Evolutionary conservation across 2,797 vertebrate genomes (phyloP), one percentile per base, ranked within the genome.

Genomic region (Orestias chungarensis): DNA sequence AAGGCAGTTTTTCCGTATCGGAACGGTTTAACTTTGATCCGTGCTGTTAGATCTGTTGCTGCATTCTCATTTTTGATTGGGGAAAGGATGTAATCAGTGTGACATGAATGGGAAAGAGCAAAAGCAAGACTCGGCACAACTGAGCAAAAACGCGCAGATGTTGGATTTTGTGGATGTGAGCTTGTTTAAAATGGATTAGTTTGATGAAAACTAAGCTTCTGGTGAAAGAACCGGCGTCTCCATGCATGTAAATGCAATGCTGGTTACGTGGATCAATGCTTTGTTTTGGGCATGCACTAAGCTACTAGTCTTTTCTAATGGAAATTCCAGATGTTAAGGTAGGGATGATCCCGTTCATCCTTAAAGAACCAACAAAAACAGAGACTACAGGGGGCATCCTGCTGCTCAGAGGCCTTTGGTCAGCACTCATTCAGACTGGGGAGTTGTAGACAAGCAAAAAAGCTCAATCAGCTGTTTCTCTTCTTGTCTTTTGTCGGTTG

Each of bases 381-480:
- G 80, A 85, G 76, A 82, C 88, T 77, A 82, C 90, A 91, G 86
- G 81, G 88, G 88, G 88, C 87, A 82, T 94, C 94, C 93, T 93
- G 93, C 92, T 88, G 76, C 85, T 85, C 87, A 75, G 87, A 79
- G 81, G 82, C 75, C 79, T 80, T 40, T 62, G 68, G 86, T 85
- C 88, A 83, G 88, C 72, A 66, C 82, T 91, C 88, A 85, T 88
- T 84, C 79, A 73, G 81, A 68, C 79, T 78, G 71, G 90, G 78
- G 91, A 78, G 94, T 92, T 87, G 78, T 73, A 64, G 70, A 79
- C 88, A 84, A 88, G 92, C 92, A 91, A 95, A 14, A 96, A 90
- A 86, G 88, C 93, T 79, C 81, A 76, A 84, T 91, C 89, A 91
- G 92, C 94, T 95, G 91, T 94, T 92, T 92, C 88, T 79, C 27